These are phyloP conservation scores for Miniopterus natalensis DNA, from an alignment of 2,113 vertebrate genomes.

Conservation along the genomic window DNA sequence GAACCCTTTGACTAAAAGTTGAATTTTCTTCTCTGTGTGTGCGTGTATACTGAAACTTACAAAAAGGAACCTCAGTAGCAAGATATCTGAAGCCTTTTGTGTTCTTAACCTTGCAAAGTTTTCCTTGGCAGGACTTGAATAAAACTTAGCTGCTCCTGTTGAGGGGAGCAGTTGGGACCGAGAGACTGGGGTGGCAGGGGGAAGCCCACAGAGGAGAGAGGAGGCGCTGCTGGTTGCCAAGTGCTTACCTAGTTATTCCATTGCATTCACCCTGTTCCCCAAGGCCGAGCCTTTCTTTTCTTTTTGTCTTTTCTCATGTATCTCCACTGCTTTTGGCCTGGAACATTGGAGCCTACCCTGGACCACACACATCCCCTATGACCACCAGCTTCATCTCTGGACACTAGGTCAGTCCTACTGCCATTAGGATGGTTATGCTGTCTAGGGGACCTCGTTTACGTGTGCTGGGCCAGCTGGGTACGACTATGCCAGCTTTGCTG, in stretches of 20 bases:
- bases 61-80: slow-evolving; percentile 60
- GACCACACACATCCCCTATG: background rate
- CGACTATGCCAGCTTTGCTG: background rate
- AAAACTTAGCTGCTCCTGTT: slow-evolving; percentile 52
- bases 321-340: background rate
- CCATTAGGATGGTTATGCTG: background rate
- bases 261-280: background rate
- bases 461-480: background rate
- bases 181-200: background rate
- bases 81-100: slow-evolving; percentile 65
- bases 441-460: background rate
- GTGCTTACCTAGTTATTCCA: background rate
- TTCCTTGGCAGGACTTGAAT: slow-evolving; percentile 76
- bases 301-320: background rate
- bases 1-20: slow-evolving; percentile 50
- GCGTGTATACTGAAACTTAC: slow-evolving; percentile 9
- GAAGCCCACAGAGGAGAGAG: background rate
- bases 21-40: slow-evolving; percentile 37
- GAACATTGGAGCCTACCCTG: background rate
- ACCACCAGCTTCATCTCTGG: background rate
- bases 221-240: background rate
- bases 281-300: background rate
- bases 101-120: slow-evolving; percentile 72
- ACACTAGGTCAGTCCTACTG: background rate
- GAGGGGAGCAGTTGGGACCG: background rate